phyloP scores from a whole-genome alignment of 2,797 vertebrate genomes.

The Molothrus ater region DNA sequence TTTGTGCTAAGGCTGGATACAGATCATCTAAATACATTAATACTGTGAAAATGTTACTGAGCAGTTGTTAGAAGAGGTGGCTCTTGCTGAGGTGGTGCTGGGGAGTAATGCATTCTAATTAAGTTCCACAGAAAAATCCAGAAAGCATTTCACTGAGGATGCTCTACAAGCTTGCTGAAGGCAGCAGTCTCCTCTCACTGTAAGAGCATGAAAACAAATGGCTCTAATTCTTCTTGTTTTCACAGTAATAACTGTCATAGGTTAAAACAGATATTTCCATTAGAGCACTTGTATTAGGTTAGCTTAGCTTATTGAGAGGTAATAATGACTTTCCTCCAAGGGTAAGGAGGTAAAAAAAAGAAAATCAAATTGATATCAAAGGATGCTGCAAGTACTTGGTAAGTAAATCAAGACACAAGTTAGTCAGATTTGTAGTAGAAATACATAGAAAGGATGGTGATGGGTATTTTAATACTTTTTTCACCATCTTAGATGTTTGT shows the following conservation, averaged over 20 bases:
- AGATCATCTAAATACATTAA: neutral
- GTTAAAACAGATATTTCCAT: constrained; percentile 32
- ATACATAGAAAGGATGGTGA: neutral
- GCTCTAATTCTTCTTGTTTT: constrained; percentile 30
- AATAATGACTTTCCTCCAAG: neutral
- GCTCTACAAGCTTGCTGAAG: neutral
- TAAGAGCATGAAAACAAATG: constrained; percentile 35
- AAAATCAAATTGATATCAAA: neutral
- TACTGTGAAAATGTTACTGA: neutral
- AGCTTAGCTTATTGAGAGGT: neutral
- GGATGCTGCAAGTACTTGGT: neutral
- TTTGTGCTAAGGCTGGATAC: neutral
- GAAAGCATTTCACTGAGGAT: neutral
- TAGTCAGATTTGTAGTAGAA: neutral
- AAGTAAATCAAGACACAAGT: neutral
- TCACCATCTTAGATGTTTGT: neutral
- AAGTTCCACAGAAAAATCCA: neutral
- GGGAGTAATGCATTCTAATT: neutral
- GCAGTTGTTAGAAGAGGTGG: neutral
- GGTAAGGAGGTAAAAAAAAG: neutral
- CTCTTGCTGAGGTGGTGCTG: neutral
- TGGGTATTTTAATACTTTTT: neutral
- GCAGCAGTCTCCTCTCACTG: neutral
- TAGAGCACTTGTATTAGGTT: constrained; percentile 10
- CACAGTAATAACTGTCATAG: constrained; percentile 29